Conservation (phyloP, 2,113 vertebrate species). For the Hystrix brachyura region DNA sequence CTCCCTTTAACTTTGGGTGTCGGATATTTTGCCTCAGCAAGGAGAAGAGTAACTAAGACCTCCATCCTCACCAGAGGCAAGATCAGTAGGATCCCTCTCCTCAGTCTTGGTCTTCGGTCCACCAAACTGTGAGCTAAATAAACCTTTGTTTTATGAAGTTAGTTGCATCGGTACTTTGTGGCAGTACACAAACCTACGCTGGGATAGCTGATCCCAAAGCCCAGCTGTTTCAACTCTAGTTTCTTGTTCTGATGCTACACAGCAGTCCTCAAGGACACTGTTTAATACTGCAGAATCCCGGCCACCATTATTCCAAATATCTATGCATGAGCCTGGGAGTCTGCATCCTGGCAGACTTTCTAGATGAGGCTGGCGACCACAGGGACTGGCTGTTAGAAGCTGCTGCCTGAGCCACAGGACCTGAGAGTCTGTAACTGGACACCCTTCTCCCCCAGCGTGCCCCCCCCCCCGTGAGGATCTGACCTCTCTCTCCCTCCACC, state of each 20-base stretch:
- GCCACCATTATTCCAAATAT: too few relatives aligned
- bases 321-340: background rate
- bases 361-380: too few relatives aligned
- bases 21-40: too few relatives aligned
- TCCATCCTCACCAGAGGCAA: background rate
- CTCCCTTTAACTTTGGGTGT: too few relatives aligned
- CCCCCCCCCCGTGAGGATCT: background rate
- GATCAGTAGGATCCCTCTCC: background rate
- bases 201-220: background rate
- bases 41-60: too few relatives aligned
- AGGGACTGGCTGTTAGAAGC: background rate
- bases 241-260: background rate
- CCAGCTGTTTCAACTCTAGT: background rate
- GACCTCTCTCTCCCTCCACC: background rate
- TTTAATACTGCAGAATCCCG: background rate
- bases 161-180: background rate
- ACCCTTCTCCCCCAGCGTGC: background rate
- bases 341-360: background rate
- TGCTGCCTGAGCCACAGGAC: fast-evolving
- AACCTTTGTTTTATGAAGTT: background rate
- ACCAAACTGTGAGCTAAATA: background rate
- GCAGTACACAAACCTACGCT: background rate
- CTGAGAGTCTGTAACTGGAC: background rate
- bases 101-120: background rate
- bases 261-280: background rate